These are phyloP conservation scores for Brienomyrus brachyistius DNA, from an alignment of 2,113 vertebrate species.

Conservation along the genomic window DNA sequence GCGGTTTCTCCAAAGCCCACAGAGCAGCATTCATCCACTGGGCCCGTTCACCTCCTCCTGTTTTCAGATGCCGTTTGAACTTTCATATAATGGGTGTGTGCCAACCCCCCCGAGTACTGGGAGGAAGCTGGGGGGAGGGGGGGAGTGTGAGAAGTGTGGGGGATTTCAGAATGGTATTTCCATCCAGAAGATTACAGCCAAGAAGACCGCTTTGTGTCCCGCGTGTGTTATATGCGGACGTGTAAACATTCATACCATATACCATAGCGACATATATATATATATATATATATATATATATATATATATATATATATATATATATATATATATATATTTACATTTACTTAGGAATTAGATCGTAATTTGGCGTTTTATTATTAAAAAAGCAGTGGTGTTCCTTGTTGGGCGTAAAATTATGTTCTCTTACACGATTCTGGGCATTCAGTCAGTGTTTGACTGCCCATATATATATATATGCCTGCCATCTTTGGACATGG, in stretches of 20 bases:
- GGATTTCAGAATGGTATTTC: neutral
- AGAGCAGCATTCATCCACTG: conserved; percentile 24
- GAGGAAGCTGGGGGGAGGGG: conserved; percentile 11
- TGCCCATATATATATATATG: neutral
- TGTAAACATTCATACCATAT: neutral
- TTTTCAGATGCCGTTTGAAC: conserved; percentile 18
- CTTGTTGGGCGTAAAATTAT: neutral
- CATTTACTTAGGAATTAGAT: neutral
- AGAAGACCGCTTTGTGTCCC: neutral
- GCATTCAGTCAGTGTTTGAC: neutral
- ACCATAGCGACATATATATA: neutral
- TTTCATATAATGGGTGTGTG: conserved; percentile 16
- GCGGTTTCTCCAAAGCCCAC: conserved; percentile 23
- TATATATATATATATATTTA: neutral
- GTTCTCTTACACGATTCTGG: neutral
- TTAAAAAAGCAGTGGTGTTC: neutral
- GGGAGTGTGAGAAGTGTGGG: neutral
- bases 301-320: no score
- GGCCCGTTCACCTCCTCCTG: neutral
- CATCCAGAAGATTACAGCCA: neutral
- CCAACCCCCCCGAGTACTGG: neutral
- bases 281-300: no score
- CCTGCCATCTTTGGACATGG: neutral
- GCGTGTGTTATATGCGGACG: neutral
- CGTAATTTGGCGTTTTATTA: neutral